Percentiles rank a stretch among this genome's conserved stretches.
These are phyloP conservation scores for Poliocrania exsul DNA, from an alignment of 2,797 vertebrate species.

Conservation along the genomic window DNA sequence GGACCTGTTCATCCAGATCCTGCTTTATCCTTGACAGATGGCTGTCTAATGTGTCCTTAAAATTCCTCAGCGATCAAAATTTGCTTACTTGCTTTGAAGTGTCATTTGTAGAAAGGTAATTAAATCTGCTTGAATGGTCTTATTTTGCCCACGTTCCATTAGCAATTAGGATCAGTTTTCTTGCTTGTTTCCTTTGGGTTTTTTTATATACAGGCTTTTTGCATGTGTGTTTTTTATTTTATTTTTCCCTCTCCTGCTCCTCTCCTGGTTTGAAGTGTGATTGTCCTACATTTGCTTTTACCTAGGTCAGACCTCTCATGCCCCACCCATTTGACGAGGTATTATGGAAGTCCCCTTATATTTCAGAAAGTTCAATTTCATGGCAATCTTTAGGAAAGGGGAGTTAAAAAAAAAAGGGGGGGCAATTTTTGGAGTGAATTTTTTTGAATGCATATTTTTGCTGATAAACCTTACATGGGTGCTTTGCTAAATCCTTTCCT, in stretches of 20 bases:
- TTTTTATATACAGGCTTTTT: neutral
- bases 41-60: neutral
- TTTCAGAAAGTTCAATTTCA: neutral
- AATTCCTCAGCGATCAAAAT: neutral
- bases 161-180: neutral
- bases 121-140: slow-evolving; percentile 2
- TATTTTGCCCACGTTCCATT: neutral
- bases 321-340: neutral
- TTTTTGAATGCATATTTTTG: neutral
- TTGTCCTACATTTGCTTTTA: neutral
- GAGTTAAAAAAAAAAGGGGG: rapidly evolving
- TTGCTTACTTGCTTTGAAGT: neutral
- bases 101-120: slow-evolving; percentile 12
- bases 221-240: neutral
- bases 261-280: neutral
- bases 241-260: too few relatives aligned
- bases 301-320: neutral
- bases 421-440: neutral
- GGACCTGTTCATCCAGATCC: neutral
- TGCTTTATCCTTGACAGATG: slow-evolving; percentile 13
- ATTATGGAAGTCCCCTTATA: neutral
- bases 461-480: neutral
- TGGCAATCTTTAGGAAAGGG: neutral
- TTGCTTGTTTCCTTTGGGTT: neutral
- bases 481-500: neutral